Conservation (phyloP, 1,140 invertebrate species). For the Drosophila mojavensis region DNA sequence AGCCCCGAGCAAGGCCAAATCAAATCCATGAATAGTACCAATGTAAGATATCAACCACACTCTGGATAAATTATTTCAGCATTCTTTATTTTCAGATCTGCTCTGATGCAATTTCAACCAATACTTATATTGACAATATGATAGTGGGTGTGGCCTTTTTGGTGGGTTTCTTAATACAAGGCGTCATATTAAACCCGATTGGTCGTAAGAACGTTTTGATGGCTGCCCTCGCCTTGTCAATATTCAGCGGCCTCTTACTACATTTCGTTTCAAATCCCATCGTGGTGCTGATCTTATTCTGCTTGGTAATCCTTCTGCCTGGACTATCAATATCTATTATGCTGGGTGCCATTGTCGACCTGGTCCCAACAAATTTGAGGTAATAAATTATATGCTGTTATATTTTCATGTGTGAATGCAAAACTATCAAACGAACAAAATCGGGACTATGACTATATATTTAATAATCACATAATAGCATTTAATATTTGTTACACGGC, state of each 20-base stretch:
- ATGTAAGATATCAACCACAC: slow-evolving; percentile 26
- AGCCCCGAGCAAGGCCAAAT: slow-evolving; percentile 27
- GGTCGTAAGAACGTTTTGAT: slow-evolving; percentile 77
- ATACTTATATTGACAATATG: slow-evolving; percentile 82
- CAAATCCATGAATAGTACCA: slow-evolving; percentile 7
- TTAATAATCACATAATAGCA: too few species aligned
- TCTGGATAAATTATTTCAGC: neutral
- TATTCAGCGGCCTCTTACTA: slow-evolving; percentile 63
- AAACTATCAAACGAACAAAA: too few species aligned
- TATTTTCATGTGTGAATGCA: too few species aligned
- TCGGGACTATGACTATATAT: too few species aligned
- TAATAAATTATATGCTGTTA: slow-evolving; percentile 18
- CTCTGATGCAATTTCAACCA: slow-evolving; percentile 71
- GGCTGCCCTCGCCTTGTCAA: slow-evolving; percentile 52
- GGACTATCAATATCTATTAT: slow-evolving; percentile 84
- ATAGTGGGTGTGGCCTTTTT: slow-evolving; percentile 79
- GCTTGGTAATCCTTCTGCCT: slow-evolving; percentile 78
- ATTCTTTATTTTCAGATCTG: slow-evolving; percentile 59
- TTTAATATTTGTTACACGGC: too few species aligned
- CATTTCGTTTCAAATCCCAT: slow-evolving; percentile 72
- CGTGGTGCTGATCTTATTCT: slow-evolving; percentile 77
- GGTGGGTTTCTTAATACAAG: slow-evolving; percentile 73
- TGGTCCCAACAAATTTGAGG: slow-evolving; percentile 85
- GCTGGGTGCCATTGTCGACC: slow-evolving; percentile 84
- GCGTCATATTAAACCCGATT: slow-evolving; percentile 74